phyloP scores from a whole-genome alignment of 2,888 invertebrate species.

The Saturnia pavonia region DNA sequence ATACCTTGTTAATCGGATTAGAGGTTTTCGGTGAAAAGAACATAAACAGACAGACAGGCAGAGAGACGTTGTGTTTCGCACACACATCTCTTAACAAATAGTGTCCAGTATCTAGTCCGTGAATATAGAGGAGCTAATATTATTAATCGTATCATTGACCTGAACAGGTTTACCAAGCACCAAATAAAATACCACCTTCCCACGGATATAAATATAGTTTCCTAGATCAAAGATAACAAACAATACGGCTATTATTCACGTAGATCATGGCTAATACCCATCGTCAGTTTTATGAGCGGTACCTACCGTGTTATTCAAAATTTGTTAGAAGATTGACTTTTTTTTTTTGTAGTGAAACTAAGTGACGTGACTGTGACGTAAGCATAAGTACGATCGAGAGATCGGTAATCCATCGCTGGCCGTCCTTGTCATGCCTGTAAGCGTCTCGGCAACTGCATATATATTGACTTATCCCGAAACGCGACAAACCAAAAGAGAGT shows the following conservation, averaged over 20 bases:
- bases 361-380: no score
- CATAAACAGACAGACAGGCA: no score
- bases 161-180: not conserved
- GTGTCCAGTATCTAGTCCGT: not conserved
- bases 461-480: no score
- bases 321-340: not conserved
- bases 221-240: constrained; percentile 5
- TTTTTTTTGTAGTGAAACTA: no score
- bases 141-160: not conserved
- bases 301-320: not conserved
- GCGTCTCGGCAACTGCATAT: no score
- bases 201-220: not conserved
- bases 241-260: not conserved
- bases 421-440: no score
- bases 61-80: no score
- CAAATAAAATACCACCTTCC: not conserved
- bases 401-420: no score
- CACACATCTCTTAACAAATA: not conserved
- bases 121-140: not conserved
- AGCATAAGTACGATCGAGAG: no score
- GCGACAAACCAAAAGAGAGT: no score
- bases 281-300: not conserved
- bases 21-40: no score
- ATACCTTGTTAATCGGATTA: no score
- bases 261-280: not conserved